Evolutionary conservation across 2,888 invertebrate genomes (phyloP), one percentile per base, ranked within the genome.

Genomic region (Habrosyne pyritoides): DNA sequence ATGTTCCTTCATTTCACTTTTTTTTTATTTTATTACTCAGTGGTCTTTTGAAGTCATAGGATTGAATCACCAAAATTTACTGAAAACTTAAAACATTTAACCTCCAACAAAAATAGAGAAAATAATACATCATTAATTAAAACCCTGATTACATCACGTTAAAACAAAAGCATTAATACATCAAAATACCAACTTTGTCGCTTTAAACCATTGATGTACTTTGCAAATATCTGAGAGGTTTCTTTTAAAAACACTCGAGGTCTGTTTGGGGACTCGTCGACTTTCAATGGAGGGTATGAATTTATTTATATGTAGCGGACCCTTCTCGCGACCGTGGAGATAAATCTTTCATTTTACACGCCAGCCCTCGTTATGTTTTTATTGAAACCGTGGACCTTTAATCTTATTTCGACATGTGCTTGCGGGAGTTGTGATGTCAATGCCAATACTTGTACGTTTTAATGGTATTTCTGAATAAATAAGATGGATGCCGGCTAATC

Each of bases 271-370:
- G 78, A 75, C 79, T 64, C 56, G 65, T 72, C 73, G 78, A 80
- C 82, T 84, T 86, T 87, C 87, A 87, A 84, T 86, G 71, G 78
- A 80, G 73, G 76, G 76, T 80, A 83, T 84, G 85, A 87, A 87
- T 87, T 80, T 86, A 87, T 88, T 84, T 85, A 86, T 81, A 69
- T 76, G 68, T 59, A 63, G 69, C 64, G 57, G 72, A 75, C 75
- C 76, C 76, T 69, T 70, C 67, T 75, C 69, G 67, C 59, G 70
- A 67, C 64, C 59, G 58, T 64, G 64, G 62, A 79, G 77, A 87
- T 87, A 88, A 87, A 88, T 85, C 83, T 84, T 87, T 85, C 77
- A 82, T 86, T 85, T 87, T 80, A 83, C 83, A 83, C 82, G 75
- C 76, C 68, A 73, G 72, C 73, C 78, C 76, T 80, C 75, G 81